Evolutionary conservation across 2,888 invertebrate genomes (phyloP), one percentile per base, ranked within the genome.

Genomic region (Melieria crassipennis): DNA sequence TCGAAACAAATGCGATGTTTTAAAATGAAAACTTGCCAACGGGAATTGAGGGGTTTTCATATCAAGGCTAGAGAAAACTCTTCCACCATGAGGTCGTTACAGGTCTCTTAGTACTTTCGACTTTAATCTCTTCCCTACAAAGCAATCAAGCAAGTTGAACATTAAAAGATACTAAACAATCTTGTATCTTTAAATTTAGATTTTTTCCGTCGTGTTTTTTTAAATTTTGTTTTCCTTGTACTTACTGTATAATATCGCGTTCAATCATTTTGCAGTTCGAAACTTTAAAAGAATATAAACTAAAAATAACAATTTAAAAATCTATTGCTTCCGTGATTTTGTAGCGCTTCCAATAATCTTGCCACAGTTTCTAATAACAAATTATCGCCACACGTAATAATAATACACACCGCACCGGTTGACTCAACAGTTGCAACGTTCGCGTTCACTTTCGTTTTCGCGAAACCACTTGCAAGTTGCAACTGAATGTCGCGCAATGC

Each of bases 231-330:
- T 64, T 16, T 48, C 46, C 7, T n/a, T 13, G 58, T 63, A 82
- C 83, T 83, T 79, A 82, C 82, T 83, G 83, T 62, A 82, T 78
- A 47, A 83, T 83, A 76, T 82, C 81, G 13, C 78, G 80, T 73
- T 82, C 82, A 71, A 83, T 80, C 81, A 82, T 82, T 75, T 78
- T 75, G 48, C 13, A 43, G 10, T 48, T 52, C 4, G 10, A 47
- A 42, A 52, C 52, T 16, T 16, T 1, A 16, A 16, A 16, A 16
- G 16, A 16, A 52, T 64, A 42, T 30, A 42, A 50, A 64, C 30
- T 30, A 30, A 30, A 30, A 30, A 30, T 30, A 30, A 30, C 30
- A 30, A 30, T 30, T 30, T 30, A 30, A 30, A 11, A 45, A 45
- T 65, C 45, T n/a, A 30, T 56, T 56, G 16, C 47, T 47, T 66